Percentiles rank a stretch among this genome's conserved stretches.
Evolutionary conservation across 2,888 invertebrate species (phyloP).

Genomic region (Eupsilia transversa): DNA sequence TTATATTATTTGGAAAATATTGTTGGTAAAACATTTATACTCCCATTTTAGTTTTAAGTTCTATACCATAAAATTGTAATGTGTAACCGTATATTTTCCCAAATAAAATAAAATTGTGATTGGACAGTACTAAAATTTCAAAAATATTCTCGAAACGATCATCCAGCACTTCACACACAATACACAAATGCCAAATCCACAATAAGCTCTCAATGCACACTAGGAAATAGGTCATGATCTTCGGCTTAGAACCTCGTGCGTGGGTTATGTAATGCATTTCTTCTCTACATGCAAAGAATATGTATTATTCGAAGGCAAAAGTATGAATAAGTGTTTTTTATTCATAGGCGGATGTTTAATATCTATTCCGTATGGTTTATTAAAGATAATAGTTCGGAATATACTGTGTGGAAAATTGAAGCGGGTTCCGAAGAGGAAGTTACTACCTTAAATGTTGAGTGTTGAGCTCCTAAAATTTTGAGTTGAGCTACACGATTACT

Average conservation of each 20-base stretch:
- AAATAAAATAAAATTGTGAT: too few species aligned
- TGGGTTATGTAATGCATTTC: slow-evolving; percentile 52
- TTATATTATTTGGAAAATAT: too few species aligned
- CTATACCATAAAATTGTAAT: too few species aligned
- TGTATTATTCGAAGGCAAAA: slow-evolving; percentile 34
- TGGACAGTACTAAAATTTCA: too few species aligned
- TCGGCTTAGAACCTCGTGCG: neutral
- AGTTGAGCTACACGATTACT: too few species aligned
- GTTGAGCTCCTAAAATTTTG: too few species aligned
- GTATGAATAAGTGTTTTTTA: slow-evolving; percentile 56
- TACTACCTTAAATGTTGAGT: too few species aligned
- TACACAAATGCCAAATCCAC: slow-evolving; percentile 3
- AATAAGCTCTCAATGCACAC: slow-evolving; percentile 3
- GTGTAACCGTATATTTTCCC: too few species aligned
- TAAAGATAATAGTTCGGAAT: slow-evolving; percentile 5
- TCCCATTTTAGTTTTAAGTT: too few species aligned
- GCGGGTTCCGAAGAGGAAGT: neutral
- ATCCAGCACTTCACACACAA: neutral
- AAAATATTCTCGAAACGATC: neutral
- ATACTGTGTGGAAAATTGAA: neutral
- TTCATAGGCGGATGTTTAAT: slow-evolving; percentile 46
- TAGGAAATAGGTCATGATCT: slow-evolving; percentile 55
- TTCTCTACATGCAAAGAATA: slow-evolving; percentile 49
- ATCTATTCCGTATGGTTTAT: slow-evolving; percentile 9
- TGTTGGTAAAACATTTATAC: too few species aligned